phyloP scores from a whole-genome alignment of 2,888 invertebrate species.

The Microplitis manilae region DNA sequence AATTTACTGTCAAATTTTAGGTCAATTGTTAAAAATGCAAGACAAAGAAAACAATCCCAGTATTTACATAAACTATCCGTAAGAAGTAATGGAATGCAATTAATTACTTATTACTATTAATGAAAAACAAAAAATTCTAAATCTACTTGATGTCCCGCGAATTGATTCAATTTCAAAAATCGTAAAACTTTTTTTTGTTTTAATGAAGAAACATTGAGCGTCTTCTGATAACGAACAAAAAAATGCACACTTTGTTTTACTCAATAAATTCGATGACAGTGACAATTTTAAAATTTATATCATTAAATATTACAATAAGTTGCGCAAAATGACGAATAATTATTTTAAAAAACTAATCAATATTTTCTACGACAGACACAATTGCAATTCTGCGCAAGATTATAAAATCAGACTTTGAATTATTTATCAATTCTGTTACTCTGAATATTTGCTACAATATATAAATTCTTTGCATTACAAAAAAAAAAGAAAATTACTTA shows the following conservation, averaged over 20 bases:
- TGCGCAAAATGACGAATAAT: background rate
- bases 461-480: slow-evolving; percentile 12
- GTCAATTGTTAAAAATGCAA: slow-evolving; percentile 9
- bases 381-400: background rate
- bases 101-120: slow-evolving; percentile 6
- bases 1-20: slow-evolving; percentile 7
- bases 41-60: slow-evolving; percentile 12
- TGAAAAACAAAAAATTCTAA: background rate
- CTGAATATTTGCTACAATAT: slow-evolving; percentile 1
- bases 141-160: background rate
- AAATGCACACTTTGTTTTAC: background rate
- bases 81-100: slow-evolving; percentile 25
- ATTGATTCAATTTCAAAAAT: background rate
- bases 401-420: slow-evolving; percentile 33
- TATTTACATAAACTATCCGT: slow-evolving; percentile 27
- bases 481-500: background rate
- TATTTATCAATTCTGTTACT: background rate
- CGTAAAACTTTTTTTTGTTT: background rate
- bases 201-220: background rate
- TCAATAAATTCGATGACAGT: background rate
- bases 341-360: background rate
- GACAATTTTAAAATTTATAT: background rate
- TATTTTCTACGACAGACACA: background rate
- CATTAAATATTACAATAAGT: background rate
- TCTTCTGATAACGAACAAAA: background rate